phyloP scores from a whole-genome alignment of 2,888 invertebrate genomes.

The Agrotis ipsilon region DNA sequence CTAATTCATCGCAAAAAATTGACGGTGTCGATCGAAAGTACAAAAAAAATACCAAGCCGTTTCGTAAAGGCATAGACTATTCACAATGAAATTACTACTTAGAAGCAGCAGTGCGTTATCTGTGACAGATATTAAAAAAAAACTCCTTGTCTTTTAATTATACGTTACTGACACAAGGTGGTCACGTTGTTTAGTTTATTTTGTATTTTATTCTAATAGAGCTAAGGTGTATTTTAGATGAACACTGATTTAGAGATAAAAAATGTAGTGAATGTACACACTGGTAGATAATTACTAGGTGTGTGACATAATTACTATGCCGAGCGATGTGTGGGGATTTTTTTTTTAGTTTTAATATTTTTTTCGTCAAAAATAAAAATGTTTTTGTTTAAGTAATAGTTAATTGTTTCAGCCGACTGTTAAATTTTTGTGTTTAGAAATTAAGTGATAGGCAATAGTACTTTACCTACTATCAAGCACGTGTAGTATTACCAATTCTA shows the following conservation, averaged over 20 bases:
- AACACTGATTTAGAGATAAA: constrained; percentile 73
- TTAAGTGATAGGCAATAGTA: constrained; percentile 12
- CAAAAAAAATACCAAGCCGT: constrained; percentile 38
- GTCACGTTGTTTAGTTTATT: constrained; percentile 49
- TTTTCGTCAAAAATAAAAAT: constrained; percentile 64
- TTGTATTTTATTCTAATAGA: constrained; percentile 62
- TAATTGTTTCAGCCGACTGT: constrained; percentile 47
- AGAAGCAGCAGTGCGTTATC: constrained; percentile 74
- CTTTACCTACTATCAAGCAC: neutral
- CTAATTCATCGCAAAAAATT: constrained; percentile 48
- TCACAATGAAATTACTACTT: constrained; percentile 72
- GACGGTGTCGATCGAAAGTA: constrained; percentile 6
- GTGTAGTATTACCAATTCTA: too few relatives aligned
- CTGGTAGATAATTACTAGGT: constrained; percentile 77
- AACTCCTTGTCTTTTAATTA: constrained; percentile 78
- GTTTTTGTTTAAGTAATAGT: constrained; percentile 62
- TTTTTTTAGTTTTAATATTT: constrained; percentile 68
- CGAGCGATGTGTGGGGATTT: constrained; percentile 64
- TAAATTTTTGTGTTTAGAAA: constrained; percentile 24
- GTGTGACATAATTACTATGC: constrained; percentile 82
- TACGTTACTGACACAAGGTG: constrained; percentile 68
- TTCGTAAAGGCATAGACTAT: constrained; percentile 64
- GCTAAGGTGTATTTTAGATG: constrained; percentile 69
- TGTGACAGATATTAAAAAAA: constrained; percentile 76
- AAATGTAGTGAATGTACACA: constrained; percentile 71